A percentile compares a stretch with the other conserved stretches of the same genome.
Conservation (phyloP, 2,888 invertebrate species). For the Endomychus coccineus region DNA sequence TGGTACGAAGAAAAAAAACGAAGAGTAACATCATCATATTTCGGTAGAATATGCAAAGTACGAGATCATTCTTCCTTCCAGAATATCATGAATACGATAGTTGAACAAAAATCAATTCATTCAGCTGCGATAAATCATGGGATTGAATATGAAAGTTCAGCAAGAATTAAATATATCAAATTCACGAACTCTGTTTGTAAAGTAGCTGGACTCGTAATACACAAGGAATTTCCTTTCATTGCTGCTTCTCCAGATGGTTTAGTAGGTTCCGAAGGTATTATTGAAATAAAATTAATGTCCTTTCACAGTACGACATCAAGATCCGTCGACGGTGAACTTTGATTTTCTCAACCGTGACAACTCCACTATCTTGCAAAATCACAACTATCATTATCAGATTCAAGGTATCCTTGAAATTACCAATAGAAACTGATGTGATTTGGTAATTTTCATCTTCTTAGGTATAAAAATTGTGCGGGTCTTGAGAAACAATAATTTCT, state of each 20-base stretch:
- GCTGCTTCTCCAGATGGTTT: not conserved
- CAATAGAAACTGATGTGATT: conserved; percentile 1
- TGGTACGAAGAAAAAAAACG: no score
- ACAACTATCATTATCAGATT: not conserved
- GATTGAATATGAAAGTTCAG: no score
- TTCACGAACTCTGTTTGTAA: no score
- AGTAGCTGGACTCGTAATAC: no score
- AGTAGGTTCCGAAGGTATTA: not conserved
- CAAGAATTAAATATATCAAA: no score
- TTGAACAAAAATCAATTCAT: no score
- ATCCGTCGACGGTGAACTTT: not conserved
- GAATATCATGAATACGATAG: no score
- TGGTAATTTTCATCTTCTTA: not conserved
- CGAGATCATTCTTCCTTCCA: no score
- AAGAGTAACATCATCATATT: no score
- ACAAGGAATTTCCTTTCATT: no score
- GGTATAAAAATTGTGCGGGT: not conserved
- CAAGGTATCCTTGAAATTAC: not conserved
- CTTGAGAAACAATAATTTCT: not conserved
- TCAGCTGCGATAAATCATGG: no score
- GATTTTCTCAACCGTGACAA: not conserved
- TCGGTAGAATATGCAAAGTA: no score
- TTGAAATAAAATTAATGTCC: conserved; percentile 1
- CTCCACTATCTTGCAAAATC: not conserved
- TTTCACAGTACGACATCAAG: not conserved